Evolutionary conservation across 1,140 invertebrate species (phyloP).

Genomic region (Delia radicum): DNA sequence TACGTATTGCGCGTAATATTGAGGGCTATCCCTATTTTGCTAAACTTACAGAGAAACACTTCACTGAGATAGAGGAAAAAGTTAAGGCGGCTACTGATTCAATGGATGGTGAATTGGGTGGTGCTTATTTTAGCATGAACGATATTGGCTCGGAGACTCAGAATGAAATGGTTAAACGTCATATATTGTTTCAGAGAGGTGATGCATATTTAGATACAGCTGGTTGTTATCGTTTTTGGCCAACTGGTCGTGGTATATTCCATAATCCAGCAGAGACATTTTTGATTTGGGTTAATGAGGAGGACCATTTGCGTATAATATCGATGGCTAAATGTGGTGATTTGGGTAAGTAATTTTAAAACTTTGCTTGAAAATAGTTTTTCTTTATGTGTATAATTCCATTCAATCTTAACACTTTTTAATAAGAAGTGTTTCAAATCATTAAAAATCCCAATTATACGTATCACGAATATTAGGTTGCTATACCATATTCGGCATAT

Average conservation of each 20-base stretch:
- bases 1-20: constrained; percentile 70
- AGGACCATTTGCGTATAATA: constrained; percentile 71
- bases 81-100: constrained; percentile 43
- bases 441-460: too few relatives aligned
- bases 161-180: constrained; percentile 72
- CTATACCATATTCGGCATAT: too few relatives aligned
- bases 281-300: constrained; percentile 71
- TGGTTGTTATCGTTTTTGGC: constrained; percentile 77
- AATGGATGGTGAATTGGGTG: constrained; percentile 63
- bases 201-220: constrained; percentile 70
- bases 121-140: constrained; percentile 69
- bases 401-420: too few relatives aligned
- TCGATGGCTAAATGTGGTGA: constrained; percentile 72
- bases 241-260: constrained; percentile 70
- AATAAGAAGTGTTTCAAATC: too few relatives aligned
- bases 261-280: constrained; percentile 71
- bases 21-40: constrained; percentile 77
- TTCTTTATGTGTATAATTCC: too few relatives aligned
- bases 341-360: constrained; percentile 45
- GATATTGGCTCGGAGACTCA: constrained; percentile 70
- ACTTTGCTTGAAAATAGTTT: background rate
- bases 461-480: too few relatives aligned
- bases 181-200: constrained; percentile 79
- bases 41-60: constrained; percentile 68
- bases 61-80: constrained; percentile 55